Conservation (phyloP, 2,797 vertebrate species). For the Rhabdophis nuchalis region DNA sequence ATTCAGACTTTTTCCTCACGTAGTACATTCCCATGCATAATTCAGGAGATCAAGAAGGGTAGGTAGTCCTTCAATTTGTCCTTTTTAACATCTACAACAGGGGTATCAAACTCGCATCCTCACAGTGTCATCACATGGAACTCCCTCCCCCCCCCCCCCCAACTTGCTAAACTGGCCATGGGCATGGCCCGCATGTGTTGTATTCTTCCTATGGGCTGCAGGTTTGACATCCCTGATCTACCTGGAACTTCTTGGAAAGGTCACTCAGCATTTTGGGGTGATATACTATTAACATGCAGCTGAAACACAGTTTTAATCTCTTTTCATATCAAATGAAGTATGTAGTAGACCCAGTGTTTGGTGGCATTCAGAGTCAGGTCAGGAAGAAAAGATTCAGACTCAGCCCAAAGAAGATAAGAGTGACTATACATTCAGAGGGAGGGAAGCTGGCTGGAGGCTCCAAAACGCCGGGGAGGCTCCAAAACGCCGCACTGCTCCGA, state of each 20-base stretch:
- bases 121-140: too few relatives aligned
- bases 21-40: neutral
- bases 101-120: too few relatives aligned
- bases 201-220: fast-evolving
- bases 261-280: neutral
- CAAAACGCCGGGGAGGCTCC: too few relatives aligned
- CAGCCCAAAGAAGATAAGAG: neutral
- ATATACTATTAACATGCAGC: neutral
- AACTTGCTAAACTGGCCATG: too few relatives aligned
- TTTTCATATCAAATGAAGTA: neutral
- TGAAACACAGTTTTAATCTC: neutral
- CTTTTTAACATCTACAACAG: neutral
- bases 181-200: too few relatives aligned
- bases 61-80: neutral
- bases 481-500: too few relatives aligned
- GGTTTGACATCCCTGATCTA: too few relatives aligned
- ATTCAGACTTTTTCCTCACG: neutral
- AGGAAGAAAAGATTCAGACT: neutral
- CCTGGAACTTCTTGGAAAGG: neutral
- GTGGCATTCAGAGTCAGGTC: neutral
- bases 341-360: neutral
- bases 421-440: neutral
- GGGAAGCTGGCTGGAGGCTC: too few relatives aligned
- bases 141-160: too few relatives aligned
- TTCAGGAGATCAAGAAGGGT: neutral